phyloP scores from a whole-genome alignment of 2,888 invertebrate genomes.

The Argyresthia goedartella region DNA sequence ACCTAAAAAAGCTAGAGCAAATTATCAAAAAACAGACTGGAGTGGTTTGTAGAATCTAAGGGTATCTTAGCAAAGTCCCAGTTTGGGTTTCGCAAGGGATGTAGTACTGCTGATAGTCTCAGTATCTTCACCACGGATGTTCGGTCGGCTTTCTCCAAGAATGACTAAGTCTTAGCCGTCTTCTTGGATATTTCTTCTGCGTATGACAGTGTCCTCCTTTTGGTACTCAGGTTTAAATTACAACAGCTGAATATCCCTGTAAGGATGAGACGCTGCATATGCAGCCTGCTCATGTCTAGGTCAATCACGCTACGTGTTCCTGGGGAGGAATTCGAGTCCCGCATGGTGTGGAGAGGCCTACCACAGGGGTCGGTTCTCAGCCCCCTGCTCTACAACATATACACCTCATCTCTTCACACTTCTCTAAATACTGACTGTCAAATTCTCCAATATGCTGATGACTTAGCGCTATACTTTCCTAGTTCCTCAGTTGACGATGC shows the following conservation, averaged over 20 bases:
- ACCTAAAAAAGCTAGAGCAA: constrained; percentile 16
- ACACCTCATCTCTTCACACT: constrained; percentile 13
- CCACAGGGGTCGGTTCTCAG: constrained; percentile 18
- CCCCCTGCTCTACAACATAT: constrained; percentile 15
- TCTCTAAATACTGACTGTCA: constrained; percentile 6
- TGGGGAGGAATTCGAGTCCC: not conserved
- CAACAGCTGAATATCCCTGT: constrained; percentile 15
- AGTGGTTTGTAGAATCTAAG: no score
- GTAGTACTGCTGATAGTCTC: constrained; percentile 19
- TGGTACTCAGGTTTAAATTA: constrained; percentile 15
- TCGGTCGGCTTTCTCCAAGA: constrained; percentile 10
- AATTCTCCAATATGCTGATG: constrained; percentile 19
- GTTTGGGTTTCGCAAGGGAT: constrained; percentile 19
- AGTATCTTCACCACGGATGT: constrained; percentile 16
- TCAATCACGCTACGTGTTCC: not conserved
- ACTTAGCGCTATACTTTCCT: no score
- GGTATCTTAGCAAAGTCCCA: no score
- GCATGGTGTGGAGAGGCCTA: constrained; percentile 15
- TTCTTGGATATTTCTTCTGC: constrained; percentile 20
- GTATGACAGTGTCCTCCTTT: constrained; percentile 17
- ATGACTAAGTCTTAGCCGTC: constrained; percentile 12
- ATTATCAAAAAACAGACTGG: constrained; percentile 16
- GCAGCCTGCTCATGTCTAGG: constrained; percentile 11
- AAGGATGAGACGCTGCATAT: no score
- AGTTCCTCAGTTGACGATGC: no score